Conservation (phyloP, 2,888 invertebrate genomes). For the Phyllotreta cruciferae region DNA sequence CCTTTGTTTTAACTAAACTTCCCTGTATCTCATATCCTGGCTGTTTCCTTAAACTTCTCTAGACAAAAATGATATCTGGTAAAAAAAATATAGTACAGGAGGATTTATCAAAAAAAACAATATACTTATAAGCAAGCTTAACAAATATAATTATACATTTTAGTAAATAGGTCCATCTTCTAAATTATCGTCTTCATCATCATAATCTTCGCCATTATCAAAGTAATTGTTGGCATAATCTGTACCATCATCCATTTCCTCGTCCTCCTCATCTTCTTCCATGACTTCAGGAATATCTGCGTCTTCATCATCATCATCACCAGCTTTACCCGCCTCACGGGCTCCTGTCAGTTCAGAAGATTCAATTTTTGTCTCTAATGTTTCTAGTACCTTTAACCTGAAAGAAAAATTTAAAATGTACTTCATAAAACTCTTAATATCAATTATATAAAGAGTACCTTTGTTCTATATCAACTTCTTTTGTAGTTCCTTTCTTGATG, state of each 20-base stretch:
- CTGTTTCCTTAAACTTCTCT: too few relatives aligned
- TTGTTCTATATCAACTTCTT: slow-evolving; percentile 45
- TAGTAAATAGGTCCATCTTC: slow-evolving; percentile 84
- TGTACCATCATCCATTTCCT: slow-evolving; percentile 88
- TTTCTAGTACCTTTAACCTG: slow-evolving; percentile 64
- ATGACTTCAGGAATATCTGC: slow-evolving; percentile 66
- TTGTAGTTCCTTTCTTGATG: slow-evolving; percentile 44
- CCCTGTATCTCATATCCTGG: too few relatives aligned
- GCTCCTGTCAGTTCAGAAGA: neutral
- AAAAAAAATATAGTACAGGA: too few relatives aligned
- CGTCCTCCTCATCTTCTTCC: slow-evolving; percentile 69
- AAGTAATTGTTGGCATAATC: slow-evolving; percentile 89
- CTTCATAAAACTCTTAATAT: slow-evolving; percentile 21
- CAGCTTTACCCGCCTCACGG: slow-evolving; percentile 53
- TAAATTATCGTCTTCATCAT: slow-evolving; percentile 85
- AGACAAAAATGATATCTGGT: too few relatives aligned
- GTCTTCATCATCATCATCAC: slow-evolving; percentile 65
- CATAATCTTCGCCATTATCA: slow-evolving; percentile 86
- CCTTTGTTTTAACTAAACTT: too few relatives aligned
- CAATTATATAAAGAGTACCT: slow-evolving; percentile 33
- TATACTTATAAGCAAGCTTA: neutral
- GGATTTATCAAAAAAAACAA: too few relatives aligned
- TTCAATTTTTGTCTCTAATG: slow-evolving; percentile 66
- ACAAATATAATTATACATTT: slow-evolving; percentile 35
- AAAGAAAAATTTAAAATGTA: slow-evolving; percentile 34